These are phyloP conservation scores for Aporophyla nigra DNA, from an alignment of 2,888 invertebrate species.

Conservation along the genomic window DNA sequence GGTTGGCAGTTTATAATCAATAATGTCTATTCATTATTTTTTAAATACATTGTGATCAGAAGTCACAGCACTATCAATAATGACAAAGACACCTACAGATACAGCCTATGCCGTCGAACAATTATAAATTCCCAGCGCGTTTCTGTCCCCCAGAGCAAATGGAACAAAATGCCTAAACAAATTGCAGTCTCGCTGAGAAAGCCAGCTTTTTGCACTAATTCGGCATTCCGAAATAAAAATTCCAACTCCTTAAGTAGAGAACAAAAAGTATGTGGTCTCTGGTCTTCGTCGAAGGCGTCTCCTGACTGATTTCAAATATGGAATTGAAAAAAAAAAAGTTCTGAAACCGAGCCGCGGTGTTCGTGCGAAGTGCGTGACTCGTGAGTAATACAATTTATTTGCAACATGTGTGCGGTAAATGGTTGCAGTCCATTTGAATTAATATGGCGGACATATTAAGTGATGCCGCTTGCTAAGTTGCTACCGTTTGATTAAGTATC, in stretches of 20 bases:
- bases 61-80: slow-evolving; percentile 48
- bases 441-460: slow-evolving; percentile 44
- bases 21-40: too few species aligned
- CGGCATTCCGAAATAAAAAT: slow-evolving; percentile 91
- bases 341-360: slow-evolving; percentile 76
- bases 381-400: slow-evolving; percentile 64
- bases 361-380: slow-evolving; percentile 55
- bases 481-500: slow-evolving; percentile 15
- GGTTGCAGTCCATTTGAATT: slow-evolving; percentile 58
- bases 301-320: slow-evolving; percentile 75
- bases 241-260: slow-evolving; percentile 86
- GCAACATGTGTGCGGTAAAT: slow-evolving; percentile 62
- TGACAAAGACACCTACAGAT: slow-evolving; percentile 66
- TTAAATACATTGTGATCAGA: neutral
- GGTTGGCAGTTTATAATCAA: neutral
- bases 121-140: slow-evolving; percentile 85
- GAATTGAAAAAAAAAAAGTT: slow-evolving; percentile 75
- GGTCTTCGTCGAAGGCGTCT: slow-evolving; percentile 80
- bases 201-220: slow-evolving; percentile 90
- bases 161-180: slow-evolving; percentile 90
- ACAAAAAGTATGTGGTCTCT: slow-evolving; percentile 81
- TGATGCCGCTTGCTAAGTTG: slow-evolving; percentile 24
- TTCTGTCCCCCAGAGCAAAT: slow-evolving; percentile 79
- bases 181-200: slow-evolving; percentile 86
- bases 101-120: slow-evolving; percentile 78